Evolutionary conservation across 2,888 invertebrate species (phyloP), one percentile per base, ranked within the genome.

Genomic region (Pherbina coryleti): DNA sequence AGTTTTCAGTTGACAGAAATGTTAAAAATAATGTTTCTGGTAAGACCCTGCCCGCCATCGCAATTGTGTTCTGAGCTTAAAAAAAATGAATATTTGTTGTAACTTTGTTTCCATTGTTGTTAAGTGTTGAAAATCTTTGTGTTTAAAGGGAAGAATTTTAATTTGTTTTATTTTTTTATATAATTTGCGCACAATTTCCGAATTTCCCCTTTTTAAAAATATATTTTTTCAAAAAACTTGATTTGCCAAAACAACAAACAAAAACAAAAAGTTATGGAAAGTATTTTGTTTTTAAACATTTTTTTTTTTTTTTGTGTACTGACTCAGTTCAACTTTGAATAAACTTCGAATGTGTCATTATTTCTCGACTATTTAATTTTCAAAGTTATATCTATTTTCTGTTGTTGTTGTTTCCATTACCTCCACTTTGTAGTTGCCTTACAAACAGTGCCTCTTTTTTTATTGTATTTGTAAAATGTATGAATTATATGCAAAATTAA

Each of bases 381-480:
- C n/a, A 34, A 11, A 5, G 28, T 64, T 64, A 31, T 34, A 37
- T 60, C 34, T 72, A 37, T 19, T 60, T 72, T n/a, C 25, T 60
- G 25, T 62, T 64, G 31, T 34, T 37, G 37, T 76, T 70, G 17
- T 53, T 70, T 69, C 49, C 28, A 76, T 70, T 69, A 88, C 88
- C 90, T 90, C 92, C 93, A 93, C 93, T 94, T 86, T 90, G 94
- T 94, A 94, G 94, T 91, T 94, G 94, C 94, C 94, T 94, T 94
- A 94, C 92, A 93, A 93, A 93, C 94, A 94, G 94, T 94, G 94
- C 94, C 94, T 94, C 92, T 88, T 88, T 87, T 86, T 84, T 84
- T 84, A 84, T 72, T 66, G 64, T 76, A 77, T 49, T 64, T 75
- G 77, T 75, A 67, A 77, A 77, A 80, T 81, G 62, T 78, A 81